These are phyloP conservation scores for Seira ritae DNA, from an alignment of 2,888 invertebrate genomes.

Conservation along the genomic window DNA sequence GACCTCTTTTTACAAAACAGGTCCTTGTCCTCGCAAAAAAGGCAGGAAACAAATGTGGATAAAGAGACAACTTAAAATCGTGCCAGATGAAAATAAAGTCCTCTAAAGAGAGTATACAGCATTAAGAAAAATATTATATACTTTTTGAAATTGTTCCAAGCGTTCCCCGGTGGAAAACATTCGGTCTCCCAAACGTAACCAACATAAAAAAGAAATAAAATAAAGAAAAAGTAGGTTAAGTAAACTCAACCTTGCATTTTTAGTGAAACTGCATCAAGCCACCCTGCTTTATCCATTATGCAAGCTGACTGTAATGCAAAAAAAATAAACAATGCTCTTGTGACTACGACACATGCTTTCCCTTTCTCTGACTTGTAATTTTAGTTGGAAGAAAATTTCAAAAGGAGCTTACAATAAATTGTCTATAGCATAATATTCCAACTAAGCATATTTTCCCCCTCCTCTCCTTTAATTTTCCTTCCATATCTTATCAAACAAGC, in stretches of 20 bases:
- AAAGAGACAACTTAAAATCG: constrained; percentile 20
- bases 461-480: not conserved
- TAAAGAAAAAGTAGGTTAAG: not conserved
- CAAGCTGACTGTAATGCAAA: too few species aligned
- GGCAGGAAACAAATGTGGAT: too few species aligned
- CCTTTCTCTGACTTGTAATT: too few species aligned
- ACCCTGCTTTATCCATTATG: too few species aligned
- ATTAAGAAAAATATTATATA: not conserved
- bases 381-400: too few species aligned
- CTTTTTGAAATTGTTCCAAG: not conserved
- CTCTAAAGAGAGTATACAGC: not conserved
- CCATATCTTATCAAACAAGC: constrained; percentile 44
- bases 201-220: not conserved
- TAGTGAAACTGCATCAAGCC: not conserved
- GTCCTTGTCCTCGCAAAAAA: too few species aligned
- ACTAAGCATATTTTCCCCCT: constrained; percentile 32
- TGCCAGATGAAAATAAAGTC: constrained; percentile 23
- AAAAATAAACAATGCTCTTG: too few species aligned
- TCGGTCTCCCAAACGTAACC: not conserved
- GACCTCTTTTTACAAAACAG: not conserved
- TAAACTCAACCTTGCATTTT: not conserved
- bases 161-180: not conserved
- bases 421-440: too few species aligned
- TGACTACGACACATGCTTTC: too few species aligned
- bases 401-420: too few species aligned